Evolutionary conservation across 2,888 invertebrate genomes (phyloP).

Genomic region (Heliothis peltigera): DNA sequence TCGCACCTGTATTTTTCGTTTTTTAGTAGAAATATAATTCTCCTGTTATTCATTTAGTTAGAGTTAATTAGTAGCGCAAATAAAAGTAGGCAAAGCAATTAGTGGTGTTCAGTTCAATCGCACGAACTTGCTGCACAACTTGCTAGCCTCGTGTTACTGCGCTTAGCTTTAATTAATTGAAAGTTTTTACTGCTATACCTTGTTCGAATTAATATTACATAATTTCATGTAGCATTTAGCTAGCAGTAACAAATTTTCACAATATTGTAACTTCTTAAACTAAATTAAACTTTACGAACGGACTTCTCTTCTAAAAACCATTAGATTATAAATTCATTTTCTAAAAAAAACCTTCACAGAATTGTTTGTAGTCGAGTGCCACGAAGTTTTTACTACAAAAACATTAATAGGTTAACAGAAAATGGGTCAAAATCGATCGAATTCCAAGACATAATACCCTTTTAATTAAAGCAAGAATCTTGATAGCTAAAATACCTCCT

Average conservation of each 20-base stretch:
- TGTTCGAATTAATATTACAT: constrained; percentile 3
- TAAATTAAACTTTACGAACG: too few relatives aligned
- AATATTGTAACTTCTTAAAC: too few relatives aligned
- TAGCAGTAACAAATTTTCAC: too few relatives aligned
- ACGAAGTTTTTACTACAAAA: constrained; percentile 16
- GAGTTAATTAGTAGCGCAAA: constrained; percentile 20
- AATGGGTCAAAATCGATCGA: constrained; percentile 28
- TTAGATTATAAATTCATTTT: too few relatives aligned
- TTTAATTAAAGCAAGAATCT: constrained; percentile 46
- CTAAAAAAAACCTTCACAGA: too few relatives aligned
- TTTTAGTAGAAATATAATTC: not conserved
- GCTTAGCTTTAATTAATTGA: constrained; percentile 7
- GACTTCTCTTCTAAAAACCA: too few relatives aligned
- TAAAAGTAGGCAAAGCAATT: constrained; percentile 27
- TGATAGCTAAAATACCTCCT: constrained; percentile 39
- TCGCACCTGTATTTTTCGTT: not conserved
- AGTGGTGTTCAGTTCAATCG: constrained; percentile 20
- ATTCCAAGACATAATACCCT: constrained; percentile 31
- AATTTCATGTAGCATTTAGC: too few relatives aligned
- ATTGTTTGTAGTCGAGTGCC: not conserved
- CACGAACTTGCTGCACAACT: constrained; percentile 19
- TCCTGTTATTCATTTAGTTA: not conserved
- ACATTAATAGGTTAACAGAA: too few relatives aligned
- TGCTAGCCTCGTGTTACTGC: constrained; percentile 9
- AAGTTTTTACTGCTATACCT: not conserved